Conservation (phyloP, 2,113 vertebrate genomes). For the Polypterus bichir region DNA sequence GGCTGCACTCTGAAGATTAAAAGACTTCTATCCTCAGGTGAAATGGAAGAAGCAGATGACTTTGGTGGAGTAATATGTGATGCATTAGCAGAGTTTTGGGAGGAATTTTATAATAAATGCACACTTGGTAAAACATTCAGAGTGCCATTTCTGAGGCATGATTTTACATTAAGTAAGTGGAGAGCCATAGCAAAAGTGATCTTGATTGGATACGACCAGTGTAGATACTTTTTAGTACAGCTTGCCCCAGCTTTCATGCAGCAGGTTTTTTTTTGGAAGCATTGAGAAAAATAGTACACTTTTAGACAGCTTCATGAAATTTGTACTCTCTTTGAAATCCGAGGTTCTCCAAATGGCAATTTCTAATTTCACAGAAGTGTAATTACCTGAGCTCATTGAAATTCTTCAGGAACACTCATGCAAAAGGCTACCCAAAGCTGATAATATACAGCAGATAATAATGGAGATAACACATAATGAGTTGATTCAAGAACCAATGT, state of each 20-base stretch:
- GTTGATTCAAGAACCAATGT: conserved; percentile 2
- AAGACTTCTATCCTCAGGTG: neutral
- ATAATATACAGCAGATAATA: neutral
- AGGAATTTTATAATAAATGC: neutral
- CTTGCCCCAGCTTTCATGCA: neutral
- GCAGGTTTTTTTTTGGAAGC: neutral
- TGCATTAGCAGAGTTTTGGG: conserved; percentile 1
- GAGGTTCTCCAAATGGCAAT: neutral
- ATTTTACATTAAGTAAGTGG: neutral
- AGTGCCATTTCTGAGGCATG: neutral
- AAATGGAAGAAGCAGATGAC: neutral
- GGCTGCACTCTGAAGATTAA: too few relatives aligned
- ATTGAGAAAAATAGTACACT: neutral
- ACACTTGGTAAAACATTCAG: neutral
- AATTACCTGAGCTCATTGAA: neutral
- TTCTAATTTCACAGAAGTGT: neutral
- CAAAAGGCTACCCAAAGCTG: conserved; percentile 1
- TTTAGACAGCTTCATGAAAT: neutral
- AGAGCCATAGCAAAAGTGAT: conserved; percentile 2
- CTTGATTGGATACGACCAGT: neutral
- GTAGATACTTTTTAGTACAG: neutral
- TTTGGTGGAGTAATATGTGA: neutral
- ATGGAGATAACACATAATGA: neutral
- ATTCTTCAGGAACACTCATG: neutral
- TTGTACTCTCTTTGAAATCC: neutral